Base-by-base conservation (phyloP, 2,888 invertebrate species). In the Ashinkailepas kermadecensis region DNA sequence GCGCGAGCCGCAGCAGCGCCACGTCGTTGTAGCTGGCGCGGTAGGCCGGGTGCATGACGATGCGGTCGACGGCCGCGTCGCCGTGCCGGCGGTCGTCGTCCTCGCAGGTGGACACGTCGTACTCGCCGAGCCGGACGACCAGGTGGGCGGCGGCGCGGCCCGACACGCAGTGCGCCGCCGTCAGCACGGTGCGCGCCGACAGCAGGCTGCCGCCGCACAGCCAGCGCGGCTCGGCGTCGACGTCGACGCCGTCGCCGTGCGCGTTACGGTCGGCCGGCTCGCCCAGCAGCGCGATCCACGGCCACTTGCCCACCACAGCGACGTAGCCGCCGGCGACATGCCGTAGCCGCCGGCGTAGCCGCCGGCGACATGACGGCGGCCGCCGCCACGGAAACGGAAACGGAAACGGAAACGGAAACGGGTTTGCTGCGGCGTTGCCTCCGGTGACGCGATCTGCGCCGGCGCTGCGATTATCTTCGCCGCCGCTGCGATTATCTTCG, bases 161-260 rank as follows among this genome's bases (percentile, higher is more conserved):
- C 8, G 54, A 1, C 8, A 59, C 21, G 23, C 80, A 80, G 65
- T 80, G 80, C 9, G 80, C 80, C 18, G 80, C 80, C 23, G 80
- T 80, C 25, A 80, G 59, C 39, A 80, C 80, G 65, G 39, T 39
- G 21, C 59, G 59, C 4, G 18, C 25, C 9, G 62, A 12, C n/a
- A 80, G 58, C n/a, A 80, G 65, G 21, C 54, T 80, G 39, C 80
- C 80, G 10, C 80, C 80, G 80, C 80, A 80, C 39, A 39, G 7
- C 70, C 70, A 70, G 9, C 23, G 10, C 13, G 10, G 13, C 39
- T 8, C n/a, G 9, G 1, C 4, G 59, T 59, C 15, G 12, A 59
- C 1, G 59, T 7, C 15, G 59, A 1, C 59, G 12, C 59, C 12
- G 59, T 59, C 11, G 11, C n/a, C n/a, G n/a, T n/a, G n/a, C n/a